Evolutionary conservation across 64 coral and sea anemone genomes (phyloP).

Genomic region (Platygyra sinensis): DNA sequence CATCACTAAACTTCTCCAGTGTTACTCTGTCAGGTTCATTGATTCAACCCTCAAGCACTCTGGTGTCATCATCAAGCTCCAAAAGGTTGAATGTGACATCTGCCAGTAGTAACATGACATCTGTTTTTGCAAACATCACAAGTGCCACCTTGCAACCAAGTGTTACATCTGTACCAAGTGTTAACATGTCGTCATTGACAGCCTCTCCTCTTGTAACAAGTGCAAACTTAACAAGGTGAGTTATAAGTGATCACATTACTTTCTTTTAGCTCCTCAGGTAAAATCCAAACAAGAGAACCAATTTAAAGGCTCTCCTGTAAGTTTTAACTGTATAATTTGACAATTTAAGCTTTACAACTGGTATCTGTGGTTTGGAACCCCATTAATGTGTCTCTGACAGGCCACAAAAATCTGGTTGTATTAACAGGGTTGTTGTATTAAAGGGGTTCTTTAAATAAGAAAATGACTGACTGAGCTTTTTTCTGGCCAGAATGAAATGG

Average conservation of each 20-base stretch:
- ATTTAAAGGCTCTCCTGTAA: too few relatives aligned
- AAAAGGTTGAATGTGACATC: not conserved
- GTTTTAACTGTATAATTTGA: too few relatives aligned
- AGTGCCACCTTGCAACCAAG: not conserved
- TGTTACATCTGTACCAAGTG: not conserved
- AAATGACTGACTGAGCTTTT: too few relatives aligned
- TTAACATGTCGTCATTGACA: not conserved
- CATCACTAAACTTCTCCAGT: not conserved
- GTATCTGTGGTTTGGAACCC: too few relatives aligned
- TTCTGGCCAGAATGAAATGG: too few relatives aligned
- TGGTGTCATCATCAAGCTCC: not conserved
- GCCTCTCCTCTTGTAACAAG: conserved; percentile 41
- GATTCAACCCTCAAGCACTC: not conserved
- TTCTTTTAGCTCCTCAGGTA: not conserved
- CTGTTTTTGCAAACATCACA: not conserved
- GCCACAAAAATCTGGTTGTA: too few relatives aligned
- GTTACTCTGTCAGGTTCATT: not conserved
- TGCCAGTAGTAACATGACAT: not conserved
- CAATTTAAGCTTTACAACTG: too few relatives aligned
- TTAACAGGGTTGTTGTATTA: too few relatives aligned
- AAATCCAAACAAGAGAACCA: too few relatives aligned
- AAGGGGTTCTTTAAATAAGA: too few relatives aligned
- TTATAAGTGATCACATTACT: not conserved
- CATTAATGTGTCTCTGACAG: too few relatives aligned
- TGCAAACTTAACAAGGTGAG: conserved; percentile 44